Evolutionary conservation across 2,113 vertebrate species (phyloP).

Genomic region (Percopsis transmontana): DNA sequence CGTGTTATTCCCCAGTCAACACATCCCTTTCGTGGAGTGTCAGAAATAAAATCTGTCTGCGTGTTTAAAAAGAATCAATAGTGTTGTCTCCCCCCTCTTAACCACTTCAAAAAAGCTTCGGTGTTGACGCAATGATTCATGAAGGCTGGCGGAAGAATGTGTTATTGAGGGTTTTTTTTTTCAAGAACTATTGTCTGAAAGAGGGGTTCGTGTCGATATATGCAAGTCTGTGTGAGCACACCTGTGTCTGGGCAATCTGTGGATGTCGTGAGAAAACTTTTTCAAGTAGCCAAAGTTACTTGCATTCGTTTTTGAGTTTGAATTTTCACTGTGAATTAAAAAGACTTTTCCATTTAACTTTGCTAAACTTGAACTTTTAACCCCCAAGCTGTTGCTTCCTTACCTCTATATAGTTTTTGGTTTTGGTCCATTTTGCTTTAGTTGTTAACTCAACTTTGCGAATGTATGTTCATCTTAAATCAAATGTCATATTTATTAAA

Average conservation of each 20-base stretch:
- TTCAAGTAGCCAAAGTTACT: no score
- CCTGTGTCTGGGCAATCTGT: neutral
- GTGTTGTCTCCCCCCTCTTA: slow-evolving; percentile 42
- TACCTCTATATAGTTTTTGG: no score
- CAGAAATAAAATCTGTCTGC: slow-evolving; percentile 33
- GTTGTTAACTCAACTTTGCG: no score
- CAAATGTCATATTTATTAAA: no score
- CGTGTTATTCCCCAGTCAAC: neutral
- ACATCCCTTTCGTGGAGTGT: slow-evolving; percentile 33
- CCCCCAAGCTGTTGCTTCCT: no score
- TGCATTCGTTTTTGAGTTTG: neutral
- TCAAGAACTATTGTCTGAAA: slow-evolving; percentile 45
- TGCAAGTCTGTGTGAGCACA: slow-evolving; percentile 7
- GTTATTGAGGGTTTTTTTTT: slow-evolving; percentile 32
- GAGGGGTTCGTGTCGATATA: slow-evolving; percentile 38
- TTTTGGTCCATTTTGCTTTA: no score
- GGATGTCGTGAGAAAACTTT: neutral
- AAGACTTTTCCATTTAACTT: slow-evolving; percentile 21
- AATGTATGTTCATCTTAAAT: no score
- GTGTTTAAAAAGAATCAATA: slow-evolving; percentile 67
- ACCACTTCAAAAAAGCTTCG: slow-evolving; percentile 51
- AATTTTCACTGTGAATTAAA: slow-evolving; percentile 31
- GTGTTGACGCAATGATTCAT: slow-evolving; percentile 60
- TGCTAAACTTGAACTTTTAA: neutral
- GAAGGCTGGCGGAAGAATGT: slow-evolving; percentile 52